phyloP scores from a whole-genome alignment of 2,113 vertebrate genomes.

The Chaenogobius annularis region DNA sequence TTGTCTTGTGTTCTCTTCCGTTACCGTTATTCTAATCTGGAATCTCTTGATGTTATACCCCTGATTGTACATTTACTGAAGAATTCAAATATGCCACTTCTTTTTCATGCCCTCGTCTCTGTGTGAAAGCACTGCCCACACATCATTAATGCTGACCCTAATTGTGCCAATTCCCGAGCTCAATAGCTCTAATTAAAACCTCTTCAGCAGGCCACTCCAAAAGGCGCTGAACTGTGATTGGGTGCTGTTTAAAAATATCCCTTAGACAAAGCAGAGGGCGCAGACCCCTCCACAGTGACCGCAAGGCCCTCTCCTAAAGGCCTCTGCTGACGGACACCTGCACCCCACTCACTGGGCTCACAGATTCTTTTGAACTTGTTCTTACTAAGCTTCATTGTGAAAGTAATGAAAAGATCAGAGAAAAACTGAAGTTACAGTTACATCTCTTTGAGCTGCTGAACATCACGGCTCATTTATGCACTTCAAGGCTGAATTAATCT shows the following conservation, averaged over 20 bases:
- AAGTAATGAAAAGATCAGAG: constrained; percentile 38
- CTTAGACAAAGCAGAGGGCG: constrained; percentile 51
- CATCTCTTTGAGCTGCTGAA: background rate
- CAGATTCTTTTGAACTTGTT: constrained; percentile 28
- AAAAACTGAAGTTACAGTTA: constrained; percentile 18
- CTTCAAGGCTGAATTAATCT: background rate
- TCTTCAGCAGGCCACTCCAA: constrained; percentile 78
- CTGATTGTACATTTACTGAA: background rate
- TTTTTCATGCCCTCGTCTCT: constrained; percentile 15
- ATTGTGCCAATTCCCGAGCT: constrained; percentile 89
- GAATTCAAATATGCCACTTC: constrained; percentile 20
- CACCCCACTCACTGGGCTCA: constrained; percentile 32
- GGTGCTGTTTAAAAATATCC: constrained; percentile 78
- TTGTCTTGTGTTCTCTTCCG: too few relatives aligned
- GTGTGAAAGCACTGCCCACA: constrained; percentile 79
- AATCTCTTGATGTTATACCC: background rate
- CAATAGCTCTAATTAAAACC: constrained; percentile 92
- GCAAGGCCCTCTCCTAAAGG: constrained; percentile 52
- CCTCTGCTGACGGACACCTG: constrained; percentile 60
- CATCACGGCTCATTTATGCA: background rate
- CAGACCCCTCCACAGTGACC: constrained; percentile 36
- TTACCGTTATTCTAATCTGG: background rate
- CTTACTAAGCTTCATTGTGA: constrained; percentile 46
- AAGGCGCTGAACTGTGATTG: constrained; percentile 82
- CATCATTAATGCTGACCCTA: constrained; percentile 85